These are phyloP conservation scores for Thalassarche chlororhynchos DNA, from an alignment of 2,113 vertebrate species.

Conservation along the genomic window DNA sequence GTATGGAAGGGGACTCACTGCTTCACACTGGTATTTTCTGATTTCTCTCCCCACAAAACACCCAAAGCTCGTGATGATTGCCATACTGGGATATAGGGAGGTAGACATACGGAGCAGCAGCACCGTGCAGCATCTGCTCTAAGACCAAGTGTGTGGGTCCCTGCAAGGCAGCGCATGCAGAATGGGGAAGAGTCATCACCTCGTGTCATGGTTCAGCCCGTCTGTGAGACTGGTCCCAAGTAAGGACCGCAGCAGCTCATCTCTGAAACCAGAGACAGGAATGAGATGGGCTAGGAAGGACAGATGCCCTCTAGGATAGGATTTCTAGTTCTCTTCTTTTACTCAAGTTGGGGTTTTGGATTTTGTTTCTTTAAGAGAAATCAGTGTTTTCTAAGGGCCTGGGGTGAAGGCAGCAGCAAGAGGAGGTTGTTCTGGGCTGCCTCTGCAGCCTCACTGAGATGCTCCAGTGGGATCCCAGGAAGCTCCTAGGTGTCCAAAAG, in stretches of 20 bases:
- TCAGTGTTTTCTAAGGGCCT: not conserved
- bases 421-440: not conserved
- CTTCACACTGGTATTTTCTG: not conserved
- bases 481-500: not conserved
- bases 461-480: not conserved
- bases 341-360: not conserved
- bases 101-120: not conserved
- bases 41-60: not conserved
- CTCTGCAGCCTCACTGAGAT: not conserved
- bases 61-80: not conserved
- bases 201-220: accelerated
- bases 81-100: accelerated
- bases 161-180: not conserved
- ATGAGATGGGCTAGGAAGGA: not conserved
- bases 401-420: not conserved
- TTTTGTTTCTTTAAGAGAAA: not conserved
- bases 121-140: not conserved
- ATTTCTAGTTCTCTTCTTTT: not conserved
- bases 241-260: not conserved
- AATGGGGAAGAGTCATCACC: too few relatives aligned
- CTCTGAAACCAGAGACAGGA: accelerated
- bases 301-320: not conserved
- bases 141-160: not conserved
- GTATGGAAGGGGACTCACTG: not conserved
- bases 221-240: not conserved